Conservation (phyloP, 2,797 vertebrate genomes). For the Tapirus indicus region DNA sequence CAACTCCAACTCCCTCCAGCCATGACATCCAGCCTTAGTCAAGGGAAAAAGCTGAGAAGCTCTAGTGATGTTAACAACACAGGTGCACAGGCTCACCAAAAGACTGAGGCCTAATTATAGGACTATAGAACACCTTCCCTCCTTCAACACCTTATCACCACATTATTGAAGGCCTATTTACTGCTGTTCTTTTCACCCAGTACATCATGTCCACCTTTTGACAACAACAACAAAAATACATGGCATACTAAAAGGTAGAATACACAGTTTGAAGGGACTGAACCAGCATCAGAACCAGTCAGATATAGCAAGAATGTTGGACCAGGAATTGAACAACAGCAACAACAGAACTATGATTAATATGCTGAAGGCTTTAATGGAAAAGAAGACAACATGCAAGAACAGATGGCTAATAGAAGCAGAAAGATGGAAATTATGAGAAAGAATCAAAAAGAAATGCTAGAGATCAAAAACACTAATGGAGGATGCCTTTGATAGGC, state of each 20-base stretch:
- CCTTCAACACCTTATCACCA: accelerated
- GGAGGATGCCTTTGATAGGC: not conserved
- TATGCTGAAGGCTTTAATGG: not conserved
- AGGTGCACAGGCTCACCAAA: not conserved
- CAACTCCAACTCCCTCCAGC: not conserved
- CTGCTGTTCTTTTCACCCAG: not conserved
- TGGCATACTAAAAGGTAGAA: not conserved
- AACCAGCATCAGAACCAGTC: not conserved
- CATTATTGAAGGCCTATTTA: not conserved
- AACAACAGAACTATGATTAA: not conserved
- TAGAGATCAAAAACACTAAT: not conserved
- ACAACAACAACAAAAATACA: not conserved
- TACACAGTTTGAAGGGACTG: not conserved
- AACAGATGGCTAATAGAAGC: not conserved
- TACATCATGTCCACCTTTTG: not conserved
- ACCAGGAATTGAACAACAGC: not conserved
- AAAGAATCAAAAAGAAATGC: not conserved
- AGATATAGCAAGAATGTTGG: not conserved
- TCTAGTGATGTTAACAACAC: too few species aligned
- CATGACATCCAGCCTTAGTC: not conserved
- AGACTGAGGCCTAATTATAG: not conserved
- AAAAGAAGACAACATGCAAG: not conserved
- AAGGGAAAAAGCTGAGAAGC: not conserved
- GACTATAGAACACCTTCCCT: not conserved
- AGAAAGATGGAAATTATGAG: not conserved